A percentile compares a stretch with the other conserved stretches of the same genome.
phyloP scores from a whole-genome alignment of 2,113 vertebrate species.

The Eclectus roratus region DNA sequence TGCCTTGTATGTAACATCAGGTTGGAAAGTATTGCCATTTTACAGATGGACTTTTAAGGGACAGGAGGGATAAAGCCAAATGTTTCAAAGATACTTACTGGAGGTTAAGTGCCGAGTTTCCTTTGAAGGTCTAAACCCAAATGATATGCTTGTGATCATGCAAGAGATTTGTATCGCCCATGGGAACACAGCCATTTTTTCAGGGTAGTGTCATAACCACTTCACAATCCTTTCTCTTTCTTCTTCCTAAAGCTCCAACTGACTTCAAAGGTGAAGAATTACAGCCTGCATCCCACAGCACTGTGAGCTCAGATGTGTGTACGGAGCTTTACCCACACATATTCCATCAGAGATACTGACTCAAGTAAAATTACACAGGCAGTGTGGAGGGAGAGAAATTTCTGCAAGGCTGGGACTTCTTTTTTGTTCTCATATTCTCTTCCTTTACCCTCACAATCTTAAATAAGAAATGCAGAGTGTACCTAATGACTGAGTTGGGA shows the following conservation, averaged over 20 bases:
- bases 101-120: constrained; percentile 38
- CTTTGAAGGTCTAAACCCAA: constrained; percentile 60
- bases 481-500: background rate
- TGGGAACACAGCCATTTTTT: constrained; percentile 41
- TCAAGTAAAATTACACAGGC: background rate
- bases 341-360: constrained; percentile 2
- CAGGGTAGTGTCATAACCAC: constrained; percentile 48
- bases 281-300: background rate
- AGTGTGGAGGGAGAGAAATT: background rate
- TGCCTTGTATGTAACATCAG: background rate
- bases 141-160: constrained; percentile 45
- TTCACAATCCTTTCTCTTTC: constrained; percentile 39
- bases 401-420: background rate
- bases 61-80: constrained; percentile 40
- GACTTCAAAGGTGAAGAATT: constrained; percentile 66
- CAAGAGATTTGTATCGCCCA: constrained; percentile 36
- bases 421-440: background rate
- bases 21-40: background rate
- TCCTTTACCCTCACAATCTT: background rate
- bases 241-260: constrained; percentile 51
- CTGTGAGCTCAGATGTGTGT: background rate
- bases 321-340: constrained; percentile 5
- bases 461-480: background rate
- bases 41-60: constrained; percentile 25
- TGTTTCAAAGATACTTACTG: constrained; percentile 40